Percentiles rank a stretch among this genome's conserved stretches.
phyloP scores from a whole-genome alignment of 2,113 vertebrate species.

The Ciconia stormi region DNA sequence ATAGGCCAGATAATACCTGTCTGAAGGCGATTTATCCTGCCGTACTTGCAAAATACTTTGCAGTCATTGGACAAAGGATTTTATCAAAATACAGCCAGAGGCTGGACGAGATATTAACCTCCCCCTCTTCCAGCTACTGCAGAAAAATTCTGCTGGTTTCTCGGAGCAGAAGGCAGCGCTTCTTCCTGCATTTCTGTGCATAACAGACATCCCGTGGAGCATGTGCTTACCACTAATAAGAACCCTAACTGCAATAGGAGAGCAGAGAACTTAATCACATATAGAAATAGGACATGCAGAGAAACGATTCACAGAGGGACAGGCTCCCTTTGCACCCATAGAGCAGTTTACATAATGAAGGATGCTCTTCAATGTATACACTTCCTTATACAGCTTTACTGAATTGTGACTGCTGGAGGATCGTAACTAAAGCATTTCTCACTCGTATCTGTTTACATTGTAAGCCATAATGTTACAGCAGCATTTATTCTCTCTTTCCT shows the following conservation, averaged over 20 bases:
- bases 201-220: neutral
- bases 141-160: neutral
- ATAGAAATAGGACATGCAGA: slow-evolving; percentile 14
- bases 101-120: slow-evolving; percentile 24
- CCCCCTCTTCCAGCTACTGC: neutral
- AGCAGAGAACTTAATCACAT: slow-evolving; percentile 37
- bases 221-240: neutral
- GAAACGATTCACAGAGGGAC: neutral
- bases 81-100: slow-evolving; percentile 47
- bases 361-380: neutral
- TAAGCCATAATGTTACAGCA: slow-evolving; percentile 23
- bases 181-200: neutral
- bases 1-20: slow-evolving; percentile 38
- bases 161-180: neutral
- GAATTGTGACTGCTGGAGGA: slow-evolving; percentile 22
- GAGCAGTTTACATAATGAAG: neutral
- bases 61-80: slow-evolving; percentile 34
- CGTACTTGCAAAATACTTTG: neutral
- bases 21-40: slow-evolving; percentile 29
- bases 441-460: slow-evolving; percentile 19
- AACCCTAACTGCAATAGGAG: neutral
- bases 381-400: neutral
- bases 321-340: neutral
- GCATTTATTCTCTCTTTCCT: slow-evolving; percentile 14
- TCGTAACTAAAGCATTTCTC: slow-evolving; percentile 42